Conservation (phyloP, 2,888 invertebrate species). For the Tenthredo notha region DNA sequence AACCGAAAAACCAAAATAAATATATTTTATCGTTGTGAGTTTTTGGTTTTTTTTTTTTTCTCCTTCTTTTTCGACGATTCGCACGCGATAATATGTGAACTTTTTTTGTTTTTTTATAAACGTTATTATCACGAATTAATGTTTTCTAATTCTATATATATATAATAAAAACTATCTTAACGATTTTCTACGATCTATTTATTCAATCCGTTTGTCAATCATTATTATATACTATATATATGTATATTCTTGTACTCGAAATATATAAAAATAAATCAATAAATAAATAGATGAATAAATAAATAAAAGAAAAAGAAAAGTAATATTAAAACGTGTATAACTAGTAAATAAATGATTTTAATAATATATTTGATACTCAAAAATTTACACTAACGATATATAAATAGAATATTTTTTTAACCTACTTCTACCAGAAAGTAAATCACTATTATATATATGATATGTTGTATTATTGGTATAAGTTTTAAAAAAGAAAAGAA, state of each 20-base stretch:
- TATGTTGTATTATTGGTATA: background rate
- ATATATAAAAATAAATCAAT: background rate
- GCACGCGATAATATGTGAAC: background rate
- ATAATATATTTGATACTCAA: background rate
- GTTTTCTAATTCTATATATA: background rate
- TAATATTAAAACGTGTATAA: conserved; percentile 9
- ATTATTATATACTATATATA: background rate
- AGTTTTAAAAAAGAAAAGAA: background rate
- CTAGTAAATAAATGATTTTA: background rate
- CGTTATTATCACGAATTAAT: background rate
- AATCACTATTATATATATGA: background rate
- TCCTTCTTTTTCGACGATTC: background rate
- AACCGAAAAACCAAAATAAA: background rate
- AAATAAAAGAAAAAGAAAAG: too few species aligned
- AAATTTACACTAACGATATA: background rate
- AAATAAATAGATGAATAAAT: too few species aligned
- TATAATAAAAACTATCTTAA: background rate
- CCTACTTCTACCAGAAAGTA: background rate
- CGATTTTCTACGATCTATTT: background rate
- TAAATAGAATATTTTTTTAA: background rate
- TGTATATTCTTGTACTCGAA: background rate
- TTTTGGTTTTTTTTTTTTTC: too few species aligned
- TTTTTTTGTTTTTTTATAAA: background rate
- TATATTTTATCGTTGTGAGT: background rate
- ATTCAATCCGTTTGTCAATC: background rate